Base-by-base conservation (phyloP, 2,113 vertebrate genomes). In the Ia io region DNA sequence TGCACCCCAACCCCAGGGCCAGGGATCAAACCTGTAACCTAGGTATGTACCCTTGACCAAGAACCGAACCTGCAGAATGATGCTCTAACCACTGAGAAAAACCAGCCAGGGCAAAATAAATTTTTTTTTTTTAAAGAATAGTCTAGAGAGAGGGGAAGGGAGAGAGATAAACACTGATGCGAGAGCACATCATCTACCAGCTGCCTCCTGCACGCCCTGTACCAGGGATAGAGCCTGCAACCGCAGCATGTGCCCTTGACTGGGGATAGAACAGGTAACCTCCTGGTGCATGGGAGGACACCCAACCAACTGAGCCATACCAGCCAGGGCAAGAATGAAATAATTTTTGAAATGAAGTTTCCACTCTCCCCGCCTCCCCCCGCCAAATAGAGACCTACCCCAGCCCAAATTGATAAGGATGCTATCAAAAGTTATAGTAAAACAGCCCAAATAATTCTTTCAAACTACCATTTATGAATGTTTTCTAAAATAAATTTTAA, bases 401-500 rank as follows among this genome's bases (percentile, higher is more conserved):
- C 30, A n/a, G 32, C 32, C 32, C 63, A 67, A 32, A 67, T 7
- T 67, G 63, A 67, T n/a, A n/a, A 67, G 14, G 63, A n/a, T 51
- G 5, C 49, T 83, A 69, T 59, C n/a, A 67, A 85, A 92, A 84
- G 8, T 4, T 49, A 67, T 28, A 40, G 42, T 80, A 69, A 96
- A 94, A 61, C 18, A 83, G 49, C 13, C 23, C 10, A 92, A 89
- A 51, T 65, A 86, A 65, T 90, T 86, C 40, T 37, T 92, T 65
- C 53, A 59, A 77, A 71, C 8, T 69, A 93, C 25, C 51, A 86
- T 53, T 77, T 80, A 91, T 25, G 88, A 56, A 84, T 67, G 28
- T 42, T 88, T 84, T 13, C 44, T 47, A 88, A 87, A 91, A 84
- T 35, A 74, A 56, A 61, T 80, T 84, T 74, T 96, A 44, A 84